Evolutionary conservation across 2,113 vertebrate species (phyloP).

Genomic region (Crotalus tigris): DNA sequence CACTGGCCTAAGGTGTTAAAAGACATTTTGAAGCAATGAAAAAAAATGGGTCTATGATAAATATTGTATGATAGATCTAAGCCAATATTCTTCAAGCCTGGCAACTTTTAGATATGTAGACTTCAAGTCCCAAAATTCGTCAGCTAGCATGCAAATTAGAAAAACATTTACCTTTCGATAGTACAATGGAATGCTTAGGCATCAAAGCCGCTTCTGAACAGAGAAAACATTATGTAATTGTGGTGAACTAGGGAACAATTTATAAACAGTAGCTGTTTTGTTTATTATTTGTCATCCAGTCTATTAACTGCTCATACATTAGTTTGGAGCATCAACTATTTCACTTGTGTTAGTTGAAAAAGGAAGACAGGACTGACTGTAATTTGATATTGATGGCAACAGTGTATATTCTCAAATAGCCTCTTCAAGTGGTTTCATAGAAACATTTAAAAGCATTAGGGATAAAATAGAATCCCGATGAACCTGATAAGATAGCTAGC

Average conservation of each 20-base stretch:
- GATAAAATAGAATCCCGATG: background rate
- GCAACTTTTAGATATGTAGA: background rate
- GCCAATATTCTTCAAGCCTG: background rate
- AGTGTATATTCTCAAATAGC: background rate
- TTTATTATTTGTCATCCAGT: background rate
- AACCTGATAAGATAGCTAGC: background rate
- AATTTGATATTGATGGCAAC: background rate
- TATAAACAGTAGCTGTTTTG: background rate
- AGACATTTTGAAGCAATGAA: background rate
- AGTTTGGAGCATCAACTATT: background rate
- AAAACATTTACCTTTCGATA: background rate
- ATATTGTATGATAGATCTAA: background rate
- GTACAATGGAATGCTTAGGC: background rate
- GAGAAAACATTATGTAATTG: background rate
- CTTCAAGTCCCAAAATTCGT: background rate
- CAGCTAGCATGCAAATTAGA: background rate
- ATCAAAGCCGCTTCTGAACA: background rate
- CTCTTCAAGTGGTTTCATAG: background rate
- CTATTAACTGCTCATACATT: background rate
- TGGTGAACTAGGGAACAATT: background rate
- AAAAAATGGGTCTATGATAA: background rate
- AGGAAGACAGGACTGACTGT: background rate
- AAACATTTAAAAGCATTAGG: background rate
- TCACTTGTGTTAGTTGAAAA: background rate
- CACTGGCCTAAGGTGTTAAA: background rate